Base-by-base conservation (phyloP, 2,888 invertebrate genomes). In the Volucella inanis region DNA sequence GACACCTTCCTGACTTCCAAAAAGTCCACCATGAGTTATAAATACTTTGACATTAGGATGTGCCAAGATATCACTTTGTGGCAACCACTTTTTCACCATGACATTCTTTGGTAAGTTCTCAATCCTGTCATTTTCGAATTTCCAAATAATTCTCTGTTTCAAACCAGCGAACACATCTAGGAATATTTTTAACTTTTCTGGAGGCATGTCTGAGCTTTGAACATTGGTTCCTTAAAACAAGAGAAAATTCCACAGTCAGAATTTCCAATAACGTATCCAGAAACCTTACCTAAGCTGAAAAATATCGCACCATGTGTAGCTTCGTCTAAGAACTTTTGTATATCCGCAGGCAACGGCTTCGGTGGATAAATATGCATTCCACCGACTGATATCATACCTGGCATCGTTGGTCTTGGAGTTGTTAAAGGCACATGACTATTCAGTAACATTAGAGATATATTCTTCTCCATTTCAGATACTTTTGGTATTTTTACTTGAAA, bases 1-100 rank as follows among this genome's bases (percentile, higher is more conserved):
- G 39, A 95, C 95, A 0, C 96, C 95, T 90, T 96, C 96, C 89
- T 95, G 95, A 93, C 96, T 94, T 88, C 95, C 95, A 47, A 96
- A 93, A 0, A 96, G 92, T n/a, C 96, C 96, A 11, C 89, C 87
- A 31, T 88, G 88, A 0, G 88, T 88, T 2, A 89, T 80, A 38
- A 89, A 89, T 2, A 88, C 64, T 59, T 94, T 93, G 22, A 96
- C 93, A 90, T 95, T 95, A 8, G 94, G 94, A 89, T 96, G 96
- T 49, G 95, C 94, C 79, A 96, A 92, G 89, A 96, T 93, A 90
- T 96, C 96, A 88, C 94, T 94, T 89, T 96, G 96, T n/a, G 92
- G 91, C 11, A 92, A 78, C 92, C 92, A 93, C 62, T 90, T 89
- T 22, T 78, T 80, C 12, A 90, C 87, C 55, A 89, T 88, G 0